Evolutionary conservation across 2,888 invertebrate genomes (phyloP).

Genomic region (Mechanitis mazaeus): DNA sequence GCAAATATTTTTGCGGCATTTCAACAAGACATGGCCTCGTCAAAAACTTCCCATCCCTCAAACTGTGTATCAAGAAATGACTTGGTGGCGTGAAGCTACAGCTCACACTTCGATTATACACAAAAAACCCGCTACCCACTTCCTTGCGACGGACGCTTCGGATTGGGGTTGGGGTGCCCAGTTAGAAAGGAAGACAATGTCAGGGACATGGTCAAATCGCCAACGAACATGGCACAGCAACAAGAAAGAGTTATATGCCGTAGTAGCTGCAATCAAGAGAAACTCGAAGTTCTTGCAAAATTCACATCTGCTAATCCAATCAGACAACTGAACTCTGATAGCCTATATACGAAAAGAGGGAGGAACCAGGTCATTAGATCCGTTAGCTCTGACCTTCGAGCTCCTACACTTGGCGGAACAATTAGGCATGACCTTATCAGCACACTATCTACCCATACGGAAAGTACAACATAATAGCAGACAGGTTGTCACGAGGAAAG

Average conservation of each 20-base stretch:
- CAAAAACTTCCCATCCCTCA: conserved; percentile 17
- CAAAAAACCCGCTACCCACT: conserved; percentile 23
- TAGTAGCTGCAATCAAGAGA: conserved; percentile 20
- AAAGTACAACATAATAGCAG: conserved; percentile 24
- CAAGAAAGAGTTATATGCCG: conserved; percentile 31
- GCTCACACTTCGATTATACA: conserved; percentile 8
- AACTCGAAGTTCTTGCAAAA: not conserved
- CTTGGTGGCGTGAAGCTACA: conserved; percentile 26
- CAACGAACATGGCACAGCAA: conserved; percentile 32
- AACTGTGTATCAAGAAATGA: conserved; percentile 18
- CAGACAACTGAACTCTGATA: conserved; percentile 25
- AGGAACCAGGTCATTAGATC: conserved; percentile 10
- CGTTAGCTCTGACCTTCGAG: conserved; percentile 9
- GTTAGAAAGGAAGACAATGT: conserved; percentile 19
- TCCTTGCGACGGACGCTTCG: conserved; percentile 28
- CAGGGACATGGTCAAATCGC: conserved; percentile 21
- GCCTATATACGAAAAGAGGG: conserved; percentile 21
- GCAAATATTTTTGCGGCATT: conserved; percentile 23
- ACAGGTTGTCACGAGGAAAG: conserved; percentile 22
- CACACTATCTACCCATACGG: conserved; percentile 27
- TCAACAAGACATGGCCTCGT: conserved; percentile 17
- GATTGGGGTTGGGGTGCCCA: conserved; percentile 31
- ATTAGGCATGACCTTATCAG: conserved; percentile 21
- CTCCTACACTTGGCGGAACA: conserved; percentile 10
- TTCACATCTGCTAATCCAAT: conserved; percentile 20